These are phyloP conservation scores for Varecia variegata DNA, from an alignment of 2,797 vertebrate genomes.

Conservation along the genomic window DNA sequence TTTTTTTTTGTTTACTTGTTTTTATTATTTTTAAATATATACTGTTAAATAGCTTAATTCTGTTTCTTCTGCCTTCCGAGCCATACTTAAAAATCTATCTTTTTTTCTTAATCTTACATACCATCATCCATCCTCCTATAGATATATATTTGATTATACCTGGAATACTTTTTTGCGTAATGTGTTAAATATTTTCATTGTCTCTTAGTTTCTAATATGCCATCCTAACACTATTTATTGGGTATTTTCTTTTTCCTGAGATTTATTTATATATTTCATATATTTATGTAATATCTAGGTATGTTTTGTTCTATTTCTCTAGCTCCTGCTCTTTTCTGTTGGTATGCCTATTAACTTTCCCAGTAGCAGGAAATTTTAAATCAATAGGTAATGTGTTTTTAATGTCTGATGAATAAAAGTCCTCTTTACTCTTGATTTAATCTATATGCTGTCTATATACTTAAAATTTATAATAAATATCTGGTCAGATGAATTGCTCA, in stretches of 20 bases:
- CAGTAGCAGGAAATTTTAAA: background rate
- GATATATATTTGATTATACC: background rate
- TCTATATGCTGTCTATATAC: background rate
- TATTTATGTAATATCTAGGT: background rate
- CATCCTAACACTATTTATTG: background rate
- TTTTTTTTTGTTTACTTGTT: background rate
- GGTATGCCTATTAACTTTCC: background rate
- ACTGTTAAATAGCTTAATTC: background rate
- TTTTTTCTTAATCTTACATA: background rate
- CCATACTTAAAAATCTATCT: background rate
- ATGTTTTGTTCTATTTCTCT: background rate
- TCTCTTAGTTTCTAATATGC: background rate
- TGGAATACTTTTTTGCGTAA: background rate
- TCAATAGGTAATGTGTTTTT: background rate
- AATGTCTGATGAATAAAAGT: background rate
- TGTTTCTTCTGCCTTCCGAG: background rate
- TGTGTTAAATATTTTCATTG: background rate
- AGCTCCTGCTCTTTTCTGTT: background rate
- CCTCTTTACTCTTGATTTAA: background rate
- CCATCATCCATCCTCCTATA: background rate
- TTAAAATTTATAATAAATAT: background rate
- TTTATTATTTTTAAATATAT: background rate
- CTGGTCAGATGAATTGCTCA: background rate
- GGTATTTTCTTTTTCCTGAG: background rate
- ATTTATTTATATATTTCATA: background rate